Conservation (phyloP, 1,140 invertebrate species). For the Lepeophtheirus salmonis region DNA sequence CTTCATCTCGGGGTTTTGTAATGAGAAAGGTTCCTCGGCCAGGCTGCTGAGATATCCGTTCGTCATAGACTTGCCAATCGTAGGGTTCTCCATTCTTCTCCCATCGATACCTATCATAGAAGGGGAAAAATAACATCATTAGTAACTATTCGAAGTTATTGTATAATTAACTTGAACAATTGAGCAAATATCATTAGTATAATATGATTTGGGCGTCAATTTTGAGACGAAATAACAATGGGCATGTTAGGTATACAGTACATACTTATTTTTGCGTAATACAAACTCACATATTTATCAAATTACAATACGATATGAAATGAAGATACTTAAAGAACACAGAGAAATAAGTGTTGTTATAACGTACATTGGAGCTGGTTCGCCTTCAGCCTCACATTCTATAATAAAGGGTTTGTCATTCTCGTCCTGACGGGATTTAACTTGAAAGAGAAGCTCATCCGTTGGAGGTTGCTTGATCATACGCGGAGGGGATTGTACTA, state of each 20-base stretch:
- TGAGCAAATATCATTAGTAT: too few relatives aligned
- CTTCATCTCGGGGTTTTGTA: conserved; percentile 65
- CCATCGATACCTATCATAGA: conserved; percentile 83
- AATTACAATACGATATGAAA: too few relatives aligned
- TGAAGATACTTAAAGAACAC: too few relatives aligned
- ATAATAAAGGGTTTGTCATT: conserved; percentile 83
- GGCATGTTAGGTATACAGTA: too few relatives aligned
- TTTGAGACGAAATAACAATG: too few relatives aligned
- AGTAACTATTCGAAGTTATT: too few relatives aligned
- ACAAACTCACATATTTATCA: too few relatives aligned
- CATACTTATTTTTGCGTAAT: too few relatives aligned
- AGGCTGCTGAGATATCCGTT: conserved; percentile 76
- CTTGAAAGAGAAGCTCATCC: conserved; percentile 75
- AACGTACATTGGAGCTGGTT: conserved; percentile 63
- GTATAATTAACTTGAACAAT: too few relatives aligned
- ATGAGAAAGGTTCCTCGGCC: conserved; percentile 78
- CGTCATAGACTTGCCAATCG: conserved; percentile 70
- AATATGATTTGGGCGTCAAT: too few relatives aligned
- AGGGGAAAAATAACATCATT: too few relatives aligned
- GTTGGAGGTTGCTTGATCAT: conserved; percentile 76
- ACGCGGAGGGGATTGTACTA: conserved; percentile 55
- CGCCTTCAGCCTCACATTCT: conserved; percentile 80
- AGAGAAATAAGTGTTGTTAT: too few relatives aligned
- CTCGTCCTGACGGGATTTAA: conserved; percentile 51
- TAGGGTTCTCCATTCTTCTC: conserved; percentile 83